A percentile compares a stretch with the other conserved stretches of the same genome.
Conservation (phyloP, 2,888 invertebrate species). For the Diaprepes abbreviatus region DNA sequence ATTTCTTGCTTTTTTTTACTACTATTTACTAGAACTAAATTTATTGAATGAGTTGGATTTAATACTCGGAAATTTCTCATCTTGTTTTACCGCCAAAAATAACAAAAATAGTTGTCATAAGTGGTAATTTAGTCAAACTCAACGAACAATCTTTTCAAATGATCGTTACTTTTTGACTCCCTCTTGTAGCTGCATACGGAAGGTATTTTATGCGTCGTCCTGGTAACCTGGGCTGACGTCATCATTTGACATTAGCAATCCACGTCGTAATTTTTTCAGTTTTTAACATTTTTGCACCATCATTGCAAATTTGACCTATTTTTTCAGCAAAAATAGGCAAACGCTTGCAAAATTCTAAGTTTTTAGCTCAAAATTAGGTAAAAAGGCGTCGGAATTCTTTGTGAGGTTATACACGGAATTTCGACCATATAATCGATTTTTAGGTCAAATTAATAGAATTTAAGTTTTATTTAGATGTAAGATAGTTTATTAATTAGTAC, state of each 20-base stretch:
- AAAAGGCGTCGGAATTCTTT: conserved; percentile 7
- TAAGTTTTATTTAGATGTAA: conserved; percentile 10
- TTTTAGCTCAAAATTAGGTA: conserved; percentile 27
- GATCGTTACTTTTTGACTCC: too few species aligned
- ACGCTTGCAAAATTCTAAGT: conserved; percentile 4
- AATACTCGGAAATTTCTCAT: too few species aligned
- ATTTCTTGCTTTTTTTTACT: too few species aligned
- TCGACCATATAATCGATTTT: conserved; percentile 7
- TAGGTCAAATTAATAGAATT: not conserved
- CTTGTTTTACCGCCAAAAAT: too few species aligned
- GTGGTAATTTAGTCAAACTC: too few species aligned
- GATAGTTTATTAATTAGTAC: not conserved
- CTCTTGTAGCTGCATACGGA: too few species aligned
- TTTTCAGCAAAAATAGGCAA: conserved; percentile 17
- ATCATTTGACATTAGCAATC: conserved; percentile 42
- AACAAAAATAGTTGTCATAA: too few species aligned
- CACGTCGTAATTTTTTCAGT: conserved; percentile 42
- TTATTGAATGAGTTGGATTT: too few species aligned
- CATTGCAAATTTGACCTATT: conserved; percentile 27
- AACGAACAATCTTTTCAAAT: too few species aligned
- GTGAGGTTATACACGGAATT: conserved; percentile 32
- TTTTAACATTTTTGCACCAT: conserved; percentile 34
- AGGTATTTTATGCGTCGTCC: conserved; percentile 12
- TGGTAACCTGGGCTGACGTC: conserved; percentile 42
- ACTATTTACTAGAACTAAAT: too few species aligned